Evolutionary conservation across 2,113 vertebrate genomes (phyloP).

Genomic region (pig (Sus scrofa)): DNA sequence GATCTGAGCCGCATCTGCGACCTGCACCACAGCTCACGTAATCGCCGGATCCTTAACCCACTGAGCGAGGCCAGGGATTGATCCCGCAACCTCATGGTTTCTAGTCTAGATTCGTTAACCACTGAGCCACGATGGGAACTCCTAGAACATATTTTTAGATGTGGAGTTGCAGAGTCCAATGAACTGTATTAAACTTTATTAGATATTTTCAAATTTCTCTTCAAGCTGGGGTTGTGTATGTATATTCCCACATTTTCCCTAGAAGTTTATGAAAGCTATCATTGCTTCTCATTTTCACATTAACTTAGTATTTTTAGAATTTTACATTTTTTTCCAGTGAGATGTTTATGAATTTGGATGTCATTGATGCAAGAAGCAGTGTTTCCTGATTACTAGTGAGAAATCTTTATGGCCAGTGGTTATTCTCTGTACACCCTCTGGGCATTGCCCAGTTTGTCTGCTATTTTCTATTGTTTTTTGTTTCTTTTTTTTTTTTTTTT

Average conservation of each 20-base stretch:
- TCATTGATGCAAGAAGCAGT: background rate
- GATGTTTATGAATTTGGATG: too few species aligned
- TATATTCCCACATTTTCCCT: background rate
- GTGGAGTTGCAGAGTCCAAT: background rate
- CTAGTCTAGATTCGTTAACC: too few species aligned
- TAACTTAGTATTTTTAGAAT: background rate
- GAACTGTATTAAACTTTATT: background rate
- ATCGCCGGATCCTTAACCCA: too few species aligned
- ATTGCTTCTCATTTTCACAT: background rate
- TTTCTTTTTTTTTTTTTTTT: background rate
- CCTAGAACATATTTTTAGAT: background rate
- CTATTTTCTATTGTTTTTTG: background rate
- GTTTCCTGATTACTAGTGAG: background rate
- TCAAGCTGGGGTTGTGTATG: rapidly evolving
- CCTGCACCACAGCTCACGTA: too few species aligned
- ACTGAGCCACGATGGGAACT: too few species aligned
- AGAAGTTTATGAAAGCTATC: background rate
- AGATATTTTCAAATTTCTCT: background rate
- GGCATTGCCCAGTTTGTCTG: background rate
- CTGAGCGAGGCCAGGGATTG: too few species aligned
- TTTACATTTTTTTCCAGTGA: background rate
- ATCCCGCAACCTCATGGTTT: too few species aligned
- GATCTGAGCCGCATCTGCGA: too few species aligned
- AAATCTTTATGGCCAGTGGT: too few species aligned
- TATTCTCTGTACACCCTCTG: background rate